Evolutionary conservation across 2,113 vertebrate genomes (phyloP).

Genomic region (Hylia prasina): DNA sequence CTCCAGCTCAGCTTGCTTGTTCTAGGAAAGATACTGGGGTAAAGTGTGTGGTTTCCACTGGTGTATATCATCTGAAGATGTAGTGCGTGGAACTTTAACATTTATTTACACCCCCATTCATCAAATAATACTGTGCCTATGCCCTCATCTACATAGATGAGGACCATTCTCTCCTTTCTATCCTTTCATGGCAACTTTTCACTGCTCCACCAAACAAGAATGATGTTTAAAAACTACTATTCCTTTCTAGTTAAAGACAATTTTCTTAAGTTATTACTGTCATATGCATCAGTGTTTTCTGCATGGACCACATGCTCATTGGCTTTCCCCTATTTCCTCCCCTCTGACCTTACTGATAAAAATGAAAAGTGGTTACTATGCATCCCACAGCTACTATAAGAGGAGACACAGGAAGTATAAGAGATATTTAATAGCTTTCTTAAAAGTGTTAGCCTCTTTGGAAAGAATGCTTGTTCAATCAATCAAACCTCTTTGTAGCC

Average conservation of each 20-base stretch:
- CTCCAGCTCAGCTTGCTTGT: neutral
- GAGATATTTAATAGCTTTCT: neutral
- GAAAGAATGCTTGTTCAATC: neutral
- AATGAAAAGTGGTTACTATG: neutral
- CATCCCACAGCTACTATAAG: neutral
- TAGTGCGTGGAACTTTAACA: neutral
- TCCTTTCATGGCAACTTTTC: neutral
- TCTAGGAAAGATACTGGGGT: fast-evolving
- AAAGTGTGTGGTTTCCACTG: neutral
- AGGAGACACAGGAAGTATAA: neutral
- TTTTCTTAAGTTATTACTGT: neutral
- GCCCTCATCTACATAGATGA: neutral
- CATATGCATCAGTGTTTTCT: neutral
- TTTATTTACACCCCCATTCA: neutral
- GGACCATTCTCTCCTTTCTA: neutral
- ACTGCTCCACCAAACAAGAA: neutral
- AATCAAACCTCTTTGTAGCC: neutral
- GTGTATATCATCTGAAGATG: neutral
- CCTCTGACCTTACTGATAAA: neutral
- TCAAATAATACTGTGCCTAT: neutral
- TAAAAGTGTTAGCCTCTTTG: neutral
- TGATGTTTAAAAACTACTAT: neutral
- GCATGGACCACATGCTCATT: neutral
- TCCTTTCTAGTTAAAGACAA: neutral
- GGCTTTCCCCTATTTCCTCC: neutral